These are phyloP conservation scores for Herpetotheres cachinnans DNA, from an alignment of 2,113 vertebrate species.

Conservation along the genomic window DNA sequence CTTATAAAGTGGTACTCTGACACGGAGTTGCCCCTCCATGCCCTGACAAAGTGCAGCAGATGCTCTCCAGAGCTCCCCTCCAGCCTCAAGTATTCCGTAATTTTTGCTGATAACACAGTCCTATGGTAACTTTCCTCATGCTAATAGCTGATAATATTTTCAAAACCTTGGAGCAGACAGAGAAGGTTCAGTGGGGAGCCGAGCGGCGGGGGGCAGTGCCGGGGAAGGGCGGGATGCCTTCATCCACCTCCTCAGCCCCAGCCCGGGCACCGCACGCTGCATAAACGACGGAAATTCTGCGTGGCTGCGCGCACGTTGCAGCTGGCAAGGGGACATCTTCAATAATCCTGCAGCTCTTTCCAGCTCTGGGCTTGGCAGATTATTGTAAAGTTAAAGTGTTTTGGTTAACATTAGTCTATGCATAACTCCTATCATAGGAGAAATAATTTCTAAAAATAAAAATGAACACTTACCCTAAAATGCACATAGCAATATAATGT, in stretches of 20 bases:
- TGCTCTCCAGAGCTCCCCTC: neutral
- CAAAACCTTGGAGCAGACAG: neutral
- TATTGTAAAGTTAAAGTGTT: neutral
- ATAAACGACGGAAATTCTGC: fast-evolving
- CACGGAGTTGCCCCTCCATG: fast-evolving
- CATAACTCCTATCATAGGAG: neutral
- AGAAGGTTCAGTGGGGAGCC: neutral
- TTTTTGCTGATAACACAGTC: neutral
- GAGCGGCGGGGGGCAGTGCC: neutral
- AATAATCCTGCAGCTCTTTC: neutral
- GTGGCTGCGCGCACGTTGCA: fast-evolving
- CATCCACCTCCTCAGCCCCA: neutral
- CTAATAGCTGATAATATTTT: neutral
- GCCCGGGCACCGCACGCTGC: fast-evolving
- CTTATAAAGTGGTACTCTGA: fast-evolving
- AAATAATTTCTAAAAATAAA: neutral
- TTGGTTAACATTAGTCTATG: too few relatives aligned
- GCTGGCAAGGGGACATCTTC: neutral
- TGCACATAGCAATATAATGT: fast-evolving
- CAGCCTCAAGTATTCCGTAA: neutral
- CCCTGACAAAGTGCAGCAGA: fast-evolving
- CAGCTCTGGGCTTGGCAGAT: neutral
- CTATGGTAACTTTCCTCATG: neutral
- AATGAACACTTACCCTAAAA: neutral
- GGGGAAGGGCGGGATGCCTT: neutral